Conservation (phyloP, 2,113 vertebrate genomes). For the Physeter macrocephalus region DNA sequence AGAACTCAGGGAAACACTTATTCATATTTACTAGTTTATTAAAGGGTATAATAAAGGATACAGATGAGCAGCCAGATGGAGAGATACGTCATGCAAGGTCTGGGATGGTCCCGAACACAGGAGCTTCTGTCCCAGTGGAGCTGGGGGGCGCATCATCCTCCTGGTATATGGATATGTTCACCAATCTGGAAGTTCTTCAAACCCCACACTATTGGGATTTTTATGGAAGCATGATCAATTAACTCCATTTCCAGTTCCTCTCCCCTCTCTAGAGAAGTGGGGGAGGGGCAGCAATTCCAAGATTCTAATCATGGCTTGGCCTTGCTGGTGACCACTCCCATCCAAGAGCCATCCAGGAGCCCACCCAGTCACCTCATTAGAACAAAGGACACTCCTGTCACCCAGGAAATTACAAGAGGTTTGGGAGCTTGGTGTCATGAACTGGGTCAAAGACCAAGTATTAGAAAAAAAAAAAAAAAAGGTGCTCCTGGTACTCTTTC, state of each 20-base stretch:
- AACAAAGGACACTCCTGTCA: background rate
- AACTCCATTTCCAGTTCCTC: background rate
- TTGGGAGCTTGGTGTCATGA: background rate
- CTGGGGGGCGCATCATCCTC: no score
- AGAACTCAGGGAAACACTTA: background rate
- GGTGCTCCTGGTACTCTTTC: background rate
- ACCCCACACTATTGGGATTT: background rate
- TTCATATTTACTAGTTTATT: background rate
- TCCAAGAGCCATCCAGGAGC: background rate
- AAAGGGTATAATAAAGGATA: background rate
- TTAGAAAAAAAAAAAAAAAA: background rate
- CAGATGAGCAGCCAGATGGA: background rate
- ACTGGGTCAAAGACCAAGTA: background rate
- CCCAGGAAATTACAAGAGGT: background rate
- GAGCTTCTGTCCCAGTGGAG: background rate
- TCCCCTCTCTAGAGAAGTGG: background rate
- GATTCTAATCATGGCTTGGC: background rate
- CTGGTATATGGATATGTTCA: background rate
- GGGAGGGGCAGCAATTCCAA: background rate
- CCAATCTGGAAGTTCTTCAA: background rate
- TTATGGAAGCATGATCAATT: background rate
- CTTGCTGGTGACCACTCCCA: background rate
- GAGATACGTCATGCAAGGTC: background rate
- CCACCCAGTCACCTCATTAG: background rate
- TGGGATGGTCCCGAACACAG: background rate